phyloP scores from a whole-genome alignment of 2,113 vertebrate species.

The Chrysemys picta region DNA sequence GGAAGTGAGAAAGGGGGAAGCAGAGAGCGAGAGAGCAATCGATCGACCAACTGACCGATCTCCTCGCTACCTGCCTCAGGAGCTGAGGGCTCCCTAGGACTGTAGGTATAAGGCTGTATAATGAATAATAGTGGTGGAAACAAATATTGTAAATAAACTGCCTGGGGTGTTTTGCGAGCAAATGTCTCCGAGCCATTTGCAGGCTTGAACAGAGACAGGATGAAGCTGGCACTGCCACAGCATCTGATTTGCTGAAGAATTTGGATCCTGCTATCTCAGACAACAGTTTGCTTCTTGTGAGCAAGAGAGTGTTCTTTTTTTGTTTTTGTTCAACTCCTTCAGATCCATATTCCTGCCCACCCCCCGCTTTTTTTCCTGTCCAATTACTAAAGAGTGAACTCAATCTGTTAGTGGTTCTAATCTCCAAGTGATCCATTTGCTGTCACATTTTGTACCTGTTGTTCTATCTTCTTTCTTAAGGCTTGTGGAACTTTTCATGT shows the following conservation, averaged over 20 bases:
- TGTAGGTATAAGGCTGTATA: not conserved
- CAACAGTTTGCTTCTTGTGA: not conserved
- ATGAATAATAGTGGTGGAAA: not conserved
- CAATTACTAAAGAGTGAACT: not conserved
- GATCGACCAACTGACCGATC: not conserved
- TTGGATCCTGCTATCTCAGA: not conserved
- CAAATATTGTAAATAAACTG: not conserved
- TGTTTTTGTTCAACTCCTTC: no score
- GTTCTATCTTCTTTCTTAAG: not conserved
- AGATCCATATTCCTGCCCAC: not conserved
- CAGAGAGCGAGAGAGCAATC: no score
- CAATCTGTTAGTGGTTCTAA: not conserved
- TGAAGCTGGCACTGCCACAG: no score
- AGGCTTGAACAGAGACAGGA: not conserved
- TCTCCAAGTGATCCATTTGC: not conserved
- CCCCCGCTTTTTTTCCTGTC: not conserved
- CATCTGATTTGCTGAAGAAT: not conserved
- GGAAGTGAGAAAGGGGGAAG: not conserved
- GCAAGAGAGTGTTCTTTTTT: not conserved
- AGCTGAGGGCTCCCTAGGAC: not conserved
- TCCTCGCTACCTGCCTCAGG: not conserved
- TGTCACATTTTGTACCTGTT: not conserved
- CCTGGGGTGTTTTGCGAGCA: not conserved
- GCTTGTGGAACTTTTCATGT: not conserved
- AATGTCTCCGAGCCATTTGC: not conserved